These are phyloP conservation scores for Brachionus asplanchnoidis DNA, from an alignment of 1,140 invertebrate genomes.

Conservation along the genomic window DNA sequence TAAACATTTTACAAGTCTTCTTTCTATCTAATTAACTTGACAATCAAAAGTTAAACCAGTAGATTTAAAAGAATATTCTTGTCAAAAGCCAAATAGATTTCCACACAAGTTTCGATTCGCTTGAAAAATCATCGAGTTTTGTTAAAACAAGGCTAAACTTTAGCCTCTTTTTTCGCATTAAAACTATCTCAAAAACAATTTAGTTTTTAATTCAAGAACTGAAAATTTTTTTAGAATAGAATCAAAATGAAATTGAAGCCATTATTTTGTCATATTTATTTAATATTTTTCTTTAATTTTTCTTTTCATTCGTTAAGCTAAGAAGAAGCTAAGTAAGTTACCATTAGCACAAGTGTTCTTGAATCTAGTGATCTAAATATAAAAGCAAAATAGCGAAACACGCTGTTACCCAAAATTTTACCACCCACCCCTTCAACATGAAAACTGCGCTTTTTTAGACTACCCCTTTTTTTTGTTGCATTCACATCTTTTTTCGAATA, in stretches of 20 bases:
- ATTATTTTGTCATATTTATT: slow-evolving; percentile 27
- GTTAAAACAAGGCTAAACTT: too few relatives aligned
- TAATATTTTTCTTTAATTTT: background rate
- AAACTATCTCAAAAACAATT: too few relatives aligned
- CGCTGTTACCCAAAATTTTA: slow-evolving; percentile 32
- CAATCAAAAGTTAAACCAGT: background rate
- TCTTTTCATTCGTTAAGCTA: slow-evolving; percentile 8
- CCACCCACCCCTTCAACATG: slow-evolving; percentile 13
- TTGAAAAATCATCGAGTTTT: too few relatives aligned
- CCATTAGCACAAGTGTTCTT: background rate
- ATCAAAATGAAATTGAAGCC: background rate
- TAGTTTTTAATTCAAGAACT: background rate
- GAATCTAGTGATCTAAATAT: slow-evolving; percentile 16
- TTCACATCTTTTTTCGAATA: background rate
- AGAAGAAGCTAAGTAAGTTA: background rate
- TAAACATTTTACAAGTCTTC: background rate
- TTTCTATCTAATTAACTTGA: background rate
- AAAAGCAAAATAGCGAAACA: background rate
- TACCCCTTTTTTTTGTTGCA: slow-evolving; percentile 8
- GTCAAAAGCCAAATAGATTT: too few relatives aligned
- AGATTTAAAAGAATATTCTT: too few relatives aligned
- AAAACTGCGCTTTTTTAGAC: background rate
- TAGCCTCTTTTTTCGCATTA: too few relatives aligned
- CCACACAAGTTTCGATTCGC: too few relatives aligned
- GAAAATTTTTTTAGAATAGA: background rate